Conservation (phyloP, 64 coral and sea anemone species). For the Platygyra sinensis region DNA sequence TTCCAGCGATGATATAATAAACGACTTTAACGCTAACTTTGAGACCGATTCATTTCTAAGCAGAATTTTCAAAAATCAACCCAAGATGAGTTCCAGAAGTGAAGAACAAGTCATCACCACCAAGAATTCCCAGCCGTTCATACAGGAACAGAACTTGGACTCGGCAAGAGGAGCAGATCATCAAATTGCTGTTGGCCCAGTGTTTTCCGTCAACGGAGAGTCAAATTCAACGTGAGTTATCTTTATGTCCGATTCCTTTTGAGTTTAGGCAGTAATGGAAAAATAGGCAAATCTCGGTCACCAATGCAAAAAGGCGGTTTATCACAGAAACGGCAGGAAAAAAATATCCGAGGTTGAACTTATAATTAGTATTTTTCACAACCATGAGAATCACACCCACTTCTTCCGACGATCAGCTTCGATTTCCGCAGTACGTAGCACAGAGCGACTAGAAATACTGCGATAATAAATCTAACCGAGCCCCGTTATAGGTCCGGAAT, state of each 20-base stretch:
- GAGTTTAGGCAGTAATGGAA: not conserved
- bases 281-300: not conserved
- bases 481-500: no score
- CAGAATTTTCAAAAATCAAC: not conserved
- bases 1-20: not conserved
- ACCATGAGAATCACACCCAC: no score
- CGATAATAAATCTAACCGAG: no score
- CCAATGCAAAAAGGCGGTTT: no score
- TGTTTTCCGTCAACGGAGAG: not conserved
- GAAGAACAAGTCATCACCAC: not conserved
- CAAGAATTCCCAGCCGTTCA: not conserved
- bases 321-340: no score
- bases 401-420: no score
- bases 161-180: not conserved
- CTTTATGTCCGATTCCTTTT: not conserved
- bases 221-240: not conserved
- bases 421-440: no score
- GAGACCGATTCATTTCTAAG: not conserved
- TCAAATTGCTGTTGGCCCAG: not conserved
- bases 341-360: no score
- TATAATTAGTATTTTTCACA: no score
- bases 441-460: no score
- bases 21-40: not conserved
- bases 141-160: not conserved
- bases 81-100: not conserved